phyloP scores from a whole-genome alignment of 2,888 invertebrate genomes.

The Bellardia pandia region DNA sequence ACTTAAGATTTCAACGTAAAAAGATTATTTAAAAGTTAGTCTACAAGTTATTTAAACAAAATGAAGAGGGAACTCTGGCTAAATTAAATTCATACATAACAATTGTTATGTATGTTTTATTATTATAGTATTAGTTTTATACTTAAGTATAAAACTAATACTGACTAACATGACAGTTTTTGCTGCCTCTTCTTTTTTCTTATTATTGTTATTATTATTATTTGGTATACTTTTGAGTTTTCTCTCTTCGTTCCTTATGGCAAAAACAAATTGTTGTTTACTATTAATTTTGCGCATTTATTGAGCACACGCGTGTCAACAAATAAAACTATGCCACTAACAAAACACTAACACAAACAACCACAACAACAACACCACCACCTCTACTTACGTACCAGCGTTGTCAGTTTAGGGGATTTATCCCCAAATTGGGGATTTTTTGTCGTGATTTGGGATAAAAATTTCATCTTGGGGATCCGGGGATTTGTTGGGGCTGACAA shows the following conservation, averaged over 20 bases:
- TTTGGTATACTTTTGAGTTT: conserved; percentile 27
- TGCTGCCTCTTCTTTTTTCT: neutral
- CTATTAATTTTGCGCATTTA: conserved; percentile 59
- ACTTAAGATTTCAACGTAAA: too few relatives aligned
- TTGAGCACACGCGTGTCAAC: conserved; percentile 67
- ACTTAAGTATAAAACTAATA: conserved; percentile 17
- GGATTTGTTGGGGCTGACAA: too few relatives aligned
- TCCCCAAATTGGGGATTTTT: too few relatives aligned
- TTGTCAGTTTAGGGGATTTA: too few relatives aligned
- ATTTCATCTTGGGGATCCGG: too few relatives aligned
- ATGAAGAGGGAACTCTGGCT: conserved; percentile 9
- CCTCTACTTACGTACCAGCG: neutral
- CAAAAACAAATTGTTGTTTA: conserved; percentile 50
- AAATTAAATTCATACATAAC: neutral
- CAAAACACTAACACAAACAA: conserved; percentile 9
- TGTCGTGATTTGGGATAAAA: too few relatives aligned
- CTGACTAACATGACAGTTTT: conserved; percentile 25
- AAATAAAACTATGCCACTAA: conserved; percentile 59
- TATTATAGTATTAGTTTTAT: too few relatives aligned
- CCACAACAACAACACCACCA: neutral
- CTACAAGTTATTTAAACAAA: neutral
- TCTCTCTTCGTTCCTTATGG: conserved; percentile 31
- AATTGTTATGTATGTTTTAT: too few relatives aligned
- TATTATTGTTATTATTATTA: conserved; percentile 13
- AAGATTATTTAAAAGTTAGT: neutral